phyloP scores from a whole-genome alignment of 1,140 invertebrate genomes.

The Drosophila fuyamai region DNA sequence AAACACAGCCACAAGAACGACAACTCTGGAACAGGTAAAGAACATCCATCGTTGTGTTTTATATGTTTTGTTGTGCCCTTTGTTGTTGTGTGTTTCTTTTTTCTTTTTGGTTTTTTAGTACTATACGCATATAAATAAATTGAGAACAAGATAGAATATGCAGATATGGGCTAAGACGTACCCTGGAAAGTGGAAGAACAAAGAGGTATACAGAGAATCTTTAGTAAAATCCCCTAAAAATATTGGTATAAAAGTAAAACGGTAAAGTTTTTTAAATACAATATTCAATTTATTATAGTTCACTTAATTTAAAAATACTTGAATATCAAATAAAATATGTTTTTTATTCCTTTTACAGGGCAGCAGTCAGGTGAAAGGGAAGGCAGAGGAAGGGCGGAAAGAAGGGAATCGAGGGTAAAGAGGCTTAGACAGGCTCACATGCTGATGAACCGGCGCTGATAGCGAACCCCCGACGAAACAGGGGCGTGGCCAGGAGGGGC shows the following conservation, averaged over 20 bases:
- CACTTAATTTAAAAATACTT: background rate
- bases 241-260: no score
- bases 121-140: slow-evolving; percentile 43
- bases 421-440: slow-evolving; percentile 42
- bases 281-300: background rate
- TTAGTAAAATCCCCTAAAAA: no score
- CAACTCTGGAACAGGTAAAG: slow-evolving; percentile 65
- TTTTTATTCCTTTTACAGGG: background rate
- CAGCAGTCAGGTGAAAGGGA: background rate
- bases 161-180: background rate
- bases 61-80: slow-evolving; percentile 30
- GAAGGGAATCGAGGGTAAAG: slow-evolving; percentile 11
- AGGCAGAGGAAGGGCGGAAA: background rate
- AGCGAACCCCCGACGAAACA: slow-evolving; percentile 21
- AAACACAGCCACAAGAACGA: slow-evolving; percentile 35
- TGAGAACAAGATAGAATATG: slow-evolving; percentile 31
- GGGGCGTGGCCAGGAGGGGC: slow-evolving; percentile 12
- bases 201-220: no score
- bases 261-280: background rate
- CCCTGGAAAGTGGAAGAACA: background rate
- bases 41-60: slow-evolving; percentile 59
- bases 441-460: slow-evolving; percentile 63
- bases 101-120: slow-evolving; percentile 20
- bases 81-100: slow-evolving; percentile 18
- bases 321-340: background rate